These are phyloP conservation scores for Proteles cristata DNA, from an alignment of 2,113 vertebrate genomes.

Conservation along the genomic window DNA sequence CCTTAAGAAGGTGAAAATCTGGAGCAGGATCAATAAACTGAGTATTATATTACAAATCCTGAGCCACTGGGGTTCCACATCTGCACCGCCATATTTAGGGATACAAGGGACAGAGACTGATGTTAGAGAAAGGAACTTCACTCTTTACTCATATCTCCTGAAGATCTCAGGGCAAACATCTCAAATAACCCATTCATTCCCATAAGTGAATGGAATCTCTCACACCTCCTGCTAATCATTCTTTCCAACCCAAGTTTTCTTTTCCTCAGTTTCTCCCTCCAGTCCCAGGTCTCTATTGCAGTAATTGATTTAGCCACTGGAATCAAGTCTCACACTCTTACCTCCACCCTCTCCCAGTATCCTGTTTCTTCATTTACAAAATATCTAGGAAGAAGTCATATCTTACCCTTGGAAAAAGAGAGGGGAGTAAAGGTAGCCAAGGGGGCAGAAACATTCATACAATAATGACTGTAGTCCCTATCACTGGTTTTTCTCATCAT, in stretches of 20 bases:
- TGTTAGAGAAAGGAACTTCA: neutral
- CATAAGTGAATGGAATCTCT: neutral
- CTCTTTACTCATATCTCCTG: neutral
- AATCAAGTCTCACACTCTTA: neutral
- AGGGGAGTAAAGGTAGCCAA: neutral
- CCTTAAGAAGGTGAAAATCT: neutral
- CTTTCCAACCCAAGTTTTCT: neutral
- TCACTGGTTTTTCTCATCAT: neutral
- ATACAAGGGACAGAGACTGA: neutral
- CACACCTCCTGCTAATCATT: neutral
- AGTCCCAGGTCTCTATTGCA: neutral
- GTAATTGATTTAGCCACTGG: neutral
- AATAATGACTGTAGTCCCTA: neutral
- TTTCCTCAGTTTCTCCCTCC: neutral
- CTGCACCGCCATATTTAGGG: neutral
- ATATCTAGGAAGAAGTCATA: neutral
- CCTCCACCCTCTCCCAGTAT: neutral
- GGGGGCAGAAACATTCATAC: neutral
- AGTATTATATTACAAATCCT: neutral
- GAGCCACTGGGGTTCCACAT: accelerated
- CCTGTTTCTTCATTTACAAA: neutral
- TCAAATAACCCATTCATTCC: neutral
- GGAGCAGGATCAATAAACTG: neutral
- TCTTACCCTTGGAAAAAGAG: neutral
- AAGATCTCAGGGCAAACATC: neutral